Evolutionary conservation across 2,113 vertebrate species (phyloP), one percentile per base, ranked within the genome.

Genomic region (Sakesphorus luctuosus): DNA sequence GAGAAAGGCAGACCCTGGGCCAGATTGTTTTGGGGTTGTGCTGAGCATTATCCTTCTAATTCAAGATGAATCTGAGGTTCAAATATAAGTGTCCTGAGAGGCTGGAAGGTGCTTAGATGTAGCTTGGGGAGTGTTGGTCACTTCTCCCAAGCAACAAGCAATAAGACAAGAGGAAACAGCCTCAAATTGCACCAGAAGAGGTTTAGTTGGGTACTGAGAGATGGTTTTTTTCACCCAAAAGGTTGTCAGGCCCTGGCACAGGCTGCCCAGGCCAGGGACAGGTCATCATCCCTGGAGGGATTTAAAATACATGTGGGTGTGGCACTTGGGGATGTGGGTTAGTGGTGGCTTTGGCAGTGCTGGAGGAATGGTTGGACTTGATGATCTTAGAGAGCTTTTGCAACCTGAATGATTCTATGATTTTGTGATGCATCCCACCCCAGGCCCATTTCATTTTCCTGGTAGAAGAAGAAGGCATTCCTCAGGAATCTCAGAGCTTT

Each of bases 311-410:
- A 23, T 9, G 15, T 11, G 19, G 28, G 38, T 13, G 12, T 50
- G 59, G 43, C 67, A 10, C 33, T 28, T 28, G 18, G 12, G 52
- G 44, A 58, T 10, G 28, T 5, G 33, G 33, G 44, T 75, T 29
- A 61, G 19, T 46, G 33, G 33, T 68, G n/a, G 19, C 24, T 0
- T 0, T 67, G 46, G 38, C 17, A 12, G 29, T 29, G n/a, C 78
- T 61, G n/a, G 47, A 19, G 28, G 16, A 24, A 19, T 29, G 52
- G n/a, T 18, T 69, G 29, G 40, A 31, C 68, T 62, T 0, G 1
- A 47, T 55, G 62, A 31, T 11, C 62, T 40, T 25, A 69, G n/a
- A 55, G 40, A 7, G 29, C 24, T 62, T 62, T 69, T 47, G 62
- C 87, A 47, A 47, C 11, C n/a, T 31, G 31, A 76, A 53, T 21